A percentile compares a stretch with the other conserved stretches of the same genome.
phyloP scores from a whole-genome alignment of 2,113 vertebrate genomes.

The Paraplagusia blochii region DNA sequence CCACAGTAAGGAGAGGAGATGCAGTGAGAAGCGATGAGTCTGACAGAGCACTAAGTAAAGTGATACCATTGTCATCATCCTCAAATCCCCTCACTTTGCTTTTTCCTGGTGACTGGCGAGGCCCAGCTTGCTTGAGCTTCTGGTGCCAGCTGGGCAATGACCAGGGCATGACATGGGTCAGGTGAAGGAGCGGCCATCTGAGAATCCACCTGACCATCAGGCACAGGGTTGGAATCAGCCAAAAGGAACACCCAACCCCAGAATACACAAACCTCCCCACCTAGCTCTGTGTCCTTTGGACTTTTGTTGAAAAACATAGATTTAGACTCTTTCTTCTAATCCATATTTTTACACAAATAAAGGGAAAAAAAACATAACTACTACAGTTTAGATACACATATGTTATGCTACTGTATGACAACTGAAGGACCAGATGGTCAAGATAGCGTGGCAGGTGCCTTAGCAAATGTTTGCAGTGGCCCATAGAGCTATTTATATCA shows the following conservation, averaged over 20 bases:
- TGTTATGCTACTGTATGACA: slow-evolving; percentile 67
- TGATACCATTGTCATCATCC: slow-evolving; percentile 62
- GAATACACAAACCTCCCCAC: slow-evolving; percentile 12
- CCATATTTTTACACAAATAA: slow-evolving; percentile 37
- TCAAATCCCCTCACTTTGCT: slow-evolving; percentile 60
- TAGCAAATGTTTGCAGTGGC: slow-evolving; percentile 77
- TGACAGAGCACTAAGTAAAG: slow-evolving; percentile 52
- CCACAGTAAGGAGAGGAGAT: slow-evolving; percentile 12
- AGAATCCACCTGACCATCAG: slow-evolving; percentile 54
- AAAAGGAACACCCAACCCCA: slow-evolving; percentile 8
- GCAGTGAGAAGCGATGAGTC: slow-evolving; percentile 24
- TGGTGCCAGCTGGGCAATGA: slow-evolving; percentile 69
- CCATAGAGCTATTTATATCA: slow-evolving; percentile 78
- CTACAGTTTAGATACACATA: slow-evolving; percentile 76
- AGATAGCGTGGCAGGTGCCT: slow-evolving; percentile 74
- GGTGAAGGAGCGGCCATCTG: slow-evolving; percentile 54
- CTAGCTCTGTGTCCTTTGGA: slow-evolving; percentile 31
- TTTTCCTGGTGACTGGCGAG: slow-evolving; percentile 41
- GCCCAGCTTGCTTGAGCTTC: slow-evolving; percentile 54
- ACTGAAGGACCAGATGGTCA: slow-evolving; percentile 77
- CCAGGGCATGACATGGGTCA: slow-evolving; percentile 65
- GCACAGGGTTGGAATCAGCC: slow-evolving; percentile 25
- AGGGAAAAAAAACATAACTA: slow-evolving; percentile 57
- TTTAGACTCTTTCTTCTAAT: slow-evolving; percentile 33
- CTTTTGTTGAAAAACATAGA: slow-evolving; percentile 51